These are phyloP conservation scores for Sycobia sp. DNA, from an alignment of 1,140 invertebrate genomes.

Conservation along the genomic window DNA sequence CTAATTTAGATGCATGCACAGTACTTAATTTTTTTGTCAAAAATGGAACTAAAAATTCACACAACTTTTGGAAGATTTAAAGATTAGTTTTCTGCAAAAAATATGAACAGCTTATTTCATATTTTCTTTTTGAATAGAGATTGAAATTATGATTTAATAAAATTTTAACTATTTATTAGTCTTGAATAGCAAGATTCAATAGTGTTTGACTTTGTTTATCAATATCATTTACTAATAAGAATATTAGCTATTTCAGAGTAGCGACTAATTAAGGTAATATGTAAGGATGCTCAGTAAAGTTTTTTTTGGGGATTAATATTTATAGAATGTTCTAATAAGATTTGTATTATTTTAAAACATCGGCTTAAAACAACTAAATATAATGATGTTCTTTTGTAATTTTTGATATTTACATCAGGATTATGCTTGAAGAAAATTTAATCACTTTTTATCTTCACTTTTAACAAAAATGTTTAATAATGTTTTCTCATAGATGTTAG, in stretches of 20 bases:
- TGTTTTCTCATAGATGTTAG: slow-evolving; percentile 27
- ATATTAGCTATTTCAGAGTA: slow-evolving; percentile 19
- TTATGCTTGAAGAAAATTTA: slow-evolving; percentile 23
- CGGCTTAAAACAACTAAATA: slow-evolving; percentile 14
- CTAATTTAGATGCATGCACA: too few relatives aligned
- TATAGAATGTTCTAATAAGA: slow-evolving; percentile 18
- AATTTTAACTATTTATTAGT: slow-evolving; percentile 28
- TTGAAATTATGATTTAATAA: slow-evolving; percentile 19
- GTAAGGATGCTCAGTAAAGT: slow-evolving; percentile 22
- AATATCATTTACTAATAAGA: slow-evolving; percentile 18
- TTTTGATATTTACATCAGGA: slow-evolving; percentile 29
- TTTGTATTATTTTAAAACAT: slow-evolving; percentile 20
- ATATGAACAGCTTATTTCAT: slow-evolving; percentile 31
- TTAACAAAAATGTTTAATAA: slow-evolving; percentile 25
- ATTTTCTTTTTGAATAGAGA: slow-evolving; percentile 11
- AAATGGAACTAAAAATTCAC: too few relatives aligned
- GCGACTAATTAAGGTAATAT: slow-evolving; percentile 26
- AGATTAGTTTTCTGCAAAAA: slow-evolving; percentile 23
- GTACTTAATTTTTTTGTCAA: too few relatives aligned
- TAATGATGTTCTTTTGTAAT: slow-evolving; percentile 18
- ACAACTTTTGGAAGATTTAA: slow-evolving; percentile 20
- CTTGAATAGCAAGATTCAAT: slow-evolving; percentile 23
- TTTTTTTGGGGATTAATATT: slow-evolving; percentile 28
- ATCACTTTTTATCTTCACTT: slow-evolving; percentile 17
- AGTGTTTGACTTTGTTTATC: slow-evolving; percentile 23